These are phyloP conservation scores for Eulemur rubriventer DNA, from an alignment of 2,797 vertebrate genomes.

Conservation along the genomic window DNA sequence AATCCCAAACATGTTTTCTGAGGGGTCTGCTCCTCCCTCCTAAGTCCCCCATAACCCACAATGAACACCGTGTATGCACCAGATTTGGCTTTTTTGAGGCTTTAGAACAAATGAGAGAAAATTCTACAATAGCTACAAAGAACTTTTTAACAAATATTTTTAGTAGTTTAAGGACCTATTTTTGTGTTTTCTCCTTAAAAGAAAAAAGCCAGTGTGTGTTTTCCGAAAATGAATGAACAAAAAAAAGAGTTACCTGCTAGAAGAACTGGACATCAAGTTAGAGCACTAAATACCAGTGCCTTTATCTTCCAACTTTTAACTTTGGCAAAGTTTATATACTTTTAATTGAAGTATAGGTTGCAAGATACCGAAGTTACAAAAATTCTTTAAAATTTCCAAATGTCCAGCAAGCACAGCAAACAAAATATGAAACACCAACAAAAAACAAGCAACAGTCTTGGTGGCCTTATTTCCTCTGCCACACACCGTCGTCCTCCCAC, in stretches of 20 bases:
- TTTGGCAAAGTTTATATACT: not conserved
- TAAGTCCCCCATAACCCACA: not conserved
- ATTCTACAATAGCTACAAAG: not conserved
- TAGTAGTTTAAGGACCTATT: not conserved
- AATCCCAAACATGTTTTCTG: slow-evolving; percentile 36
- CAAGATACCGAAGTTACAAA: not conserved
- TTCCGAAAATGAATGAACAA: slow-evolving; percentile 11
- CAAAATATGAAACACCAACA: not conserved
- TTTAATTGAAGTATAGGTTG: not conserved
- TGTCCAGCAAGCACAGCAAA: not conserved
- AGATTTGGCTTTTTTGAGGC: not conserved
- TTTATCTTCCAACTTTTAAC: not conserved
- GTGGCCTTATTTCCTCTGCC: not conserved
- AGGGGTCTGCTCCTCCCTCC: not conserved
- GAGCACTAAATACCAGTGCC: not conserved
- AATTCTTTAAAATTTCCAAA: not conserved
- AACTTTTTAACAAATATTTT: not conserved
- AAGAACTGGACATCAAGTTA: not conserved
- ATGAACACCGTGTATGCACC: not conserved
- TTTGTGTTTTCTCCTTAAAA: slow-evolving; percentile 10
- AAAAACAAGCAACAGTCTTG: not conserved
- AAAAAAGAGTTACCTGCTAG: not conserved
- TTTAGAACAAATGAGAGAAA: not conserved
- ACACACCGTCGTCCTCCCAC: accelerated
- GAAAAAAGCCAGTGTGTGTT: not conserved